Evolutionary conservation across 2,113 vertebrate species (phyloP).

Genomic region (Heloderma charlesbogerti): DNA sequence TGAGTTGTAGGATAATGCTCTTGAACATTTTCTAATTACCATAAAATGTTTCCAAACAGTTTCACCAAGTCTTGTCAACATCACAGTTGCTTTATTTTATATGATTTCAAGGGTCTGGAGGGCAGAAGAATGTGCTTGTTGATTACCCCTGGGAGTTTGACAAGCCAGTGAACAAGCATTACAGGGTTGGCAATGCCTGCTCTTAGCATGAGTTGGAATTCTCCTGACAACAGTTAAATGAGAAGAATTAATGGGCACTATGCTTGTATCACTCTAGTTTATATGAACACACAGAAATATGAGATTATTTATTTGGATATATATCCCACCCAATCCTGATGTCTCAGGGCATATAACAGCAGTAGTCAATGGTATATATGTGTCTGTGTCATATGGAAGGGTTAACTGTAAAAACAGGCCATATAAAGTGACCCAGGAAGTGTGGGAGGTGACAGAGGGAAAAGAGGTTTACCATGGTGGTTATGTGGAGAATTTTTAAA

Average conservation of each 20-base stretch:
- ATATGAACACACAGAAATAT: neutral
- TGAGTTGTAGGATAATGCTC: conserved; percentile 33
- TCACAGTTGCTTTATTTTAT: conserved; percentile 57
- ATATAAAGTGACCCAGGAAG: neutral
- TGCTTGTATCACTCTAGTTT: neutral
- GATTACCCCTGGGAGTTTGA: conserved; percentile 47
- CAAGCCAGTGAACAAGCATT: conserved; percentile 33
- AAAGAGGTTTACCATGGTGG: neutral
- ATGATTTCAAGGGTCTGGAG: conserved; percentile 55
- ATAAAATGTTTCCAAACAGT: conserved; percentile 58
- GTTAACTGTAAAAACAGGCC: neutral
- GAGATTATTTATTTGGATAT: neutral
- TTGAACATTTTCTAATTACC: conserved; percentile 60
- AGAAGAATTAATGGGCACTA: conserved; percentile 40
- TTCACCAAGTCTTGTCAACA: conserved; percentile 46
- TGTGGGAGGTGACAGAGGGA: too few species aligned
- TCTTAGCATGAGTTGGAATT: conserved; percentile 33
- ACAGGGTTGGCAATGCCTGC: conserved; percentile 36
- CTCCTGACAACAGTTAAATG: conserved; percentile 56
- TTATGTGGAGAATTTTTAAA: neutral
- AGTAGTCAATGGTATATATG: neutral
- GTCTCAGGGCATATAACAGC: neutral
- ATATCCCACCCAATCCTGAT: neutral
- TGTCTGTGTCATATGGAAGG: too few species aligned
- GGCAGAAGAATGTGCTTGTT: conserved; percentile 43